Conservation (phyloP, 2,797 vertebrate genomes). For the Valencia hispanica region DNA sequence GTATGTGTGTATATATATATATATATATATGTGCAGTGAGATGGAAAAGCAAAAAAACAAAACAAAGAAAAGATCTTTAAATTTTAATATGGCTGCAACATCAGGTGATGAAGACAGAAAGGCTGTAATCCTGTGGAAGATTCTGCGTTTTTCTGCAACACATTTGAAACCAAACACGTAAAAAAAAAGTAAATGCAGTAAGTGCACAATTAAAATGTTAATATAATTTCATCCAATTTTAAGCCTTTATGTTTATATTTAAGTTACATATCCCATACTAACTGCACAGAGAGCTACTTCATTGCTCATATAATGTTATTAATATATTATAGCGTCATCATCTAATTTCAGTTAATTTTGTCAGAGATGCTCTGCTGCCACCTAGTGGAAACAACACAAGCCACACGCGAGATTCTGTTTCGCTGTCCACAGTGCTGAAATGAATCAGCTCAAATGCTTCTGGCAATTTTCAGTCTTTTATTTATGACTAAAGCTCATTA, state of each 20-base stretch:
- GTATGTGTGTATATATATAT: too few species aligned
- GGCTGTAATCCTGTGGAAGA: neutral
- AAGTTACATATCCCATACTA: neutral
- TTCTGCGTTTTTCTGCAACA: conserved; percentile 17
- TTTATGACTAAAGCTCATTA: too few species aligned
- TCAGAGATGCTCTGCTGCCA: conserved; percentile 62
- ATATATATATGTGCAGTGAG: too few species aligned
- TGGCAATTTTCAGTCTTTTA: neutral
- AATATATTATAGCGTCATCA: neutral
- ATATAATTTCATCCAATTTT: neutral
- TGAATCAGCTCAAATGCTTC: neutral
- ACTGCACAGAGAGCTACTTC: too few species aligned
- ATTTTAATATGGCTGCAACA: conserved; percentile 29
- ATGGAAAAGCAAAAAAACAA: conserved; percentile 1
- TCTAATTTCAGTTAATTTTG: neutral
- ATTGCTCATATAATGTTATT: neutral
- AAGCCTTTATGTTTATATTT: neutral
- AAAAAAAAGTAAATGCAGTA: too few species aligned
- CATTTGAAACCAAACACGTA: conserved; percentile 1
- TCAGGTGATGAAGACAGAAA: conserved; percentile 1
- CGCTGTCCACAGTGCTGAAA: conserved; percentile 1
- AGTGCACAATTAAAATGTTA: neutral
- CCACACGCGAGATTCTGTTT: neutral
- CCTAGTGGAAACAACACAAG: conserved; percentile 45
- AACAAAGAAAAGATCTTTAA: conserved; percentile 7